These are phyloP conservation scores for Agonopterix heracliana DNA, from an alignment of 2,888 invertebrate genomes.

Conservation along the genomic window DNA sequence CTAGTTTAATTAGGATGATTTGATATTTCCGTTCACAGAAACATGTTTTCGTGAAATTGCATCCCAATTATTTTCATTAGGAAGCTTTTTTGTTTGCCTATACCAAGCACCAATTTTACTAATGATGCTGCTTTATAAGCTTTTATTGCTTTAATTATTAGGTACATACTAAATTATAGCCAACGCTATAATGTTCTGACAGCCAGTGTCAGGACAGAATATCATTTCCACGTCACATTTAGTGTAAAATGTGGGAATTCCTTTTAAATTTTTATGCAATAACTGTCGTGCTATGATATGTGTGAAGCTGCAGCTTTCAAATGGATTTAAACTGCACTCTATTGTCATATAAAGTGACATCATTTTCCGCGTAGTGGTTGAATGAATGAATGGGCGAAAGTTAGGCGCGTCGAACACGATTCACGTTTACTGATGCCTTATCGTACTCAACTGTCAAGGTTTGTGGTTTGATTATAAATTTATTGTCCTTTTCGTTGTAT, in stretches of 20 bases:
- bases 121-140: slow-evolving; percentile 22
- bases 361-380: slow-evolving; percentile 24
- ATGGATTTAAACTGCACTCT: slow-evolving; percentile 18
- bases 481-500: slow-evolving; percentile 9
- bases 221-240: slow-evolving; percentile 9
- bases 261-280: slow-evolving; percentile 20
- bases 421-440: slow-evolving; percentile 34
- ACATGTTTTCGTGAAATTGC: slow-evolving; percentile 31
- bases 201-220: not conserved
- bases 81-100: slow-evolving; percentile 17
- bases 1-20: slow-evolving; percentile 51
- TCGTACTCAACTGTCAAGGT: slow-evolving; percentile 8
- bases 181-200: not conserved
- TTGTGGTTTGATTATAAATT: slow-evolving; percentile 17
- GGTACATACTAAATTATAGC: slow-evolving; percentile 7
- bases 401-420: slow-evolving; percentile 51
- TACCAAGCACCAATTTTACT: slow-evolving; percentile 19
- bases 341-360: slow-evolving; percentile 23
- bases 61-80: slow-evolving; percentile 21
- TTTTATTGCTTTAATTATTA: slow-evolving; percentile 18
- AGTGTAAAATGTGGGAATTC: slow-evolving; percentile 16
- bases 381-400: slow-evolving; percentile 54
- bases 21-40: slow-evolving; percentile 46
- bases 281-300: slow-evolving; percentile 21
- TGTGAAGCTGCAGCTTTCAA: slow-evolving; percentile 17